phyloP scores from a whole-genome alignment of 2,888 invertebrate genomes.

The Drepana falcataria region DNA sequence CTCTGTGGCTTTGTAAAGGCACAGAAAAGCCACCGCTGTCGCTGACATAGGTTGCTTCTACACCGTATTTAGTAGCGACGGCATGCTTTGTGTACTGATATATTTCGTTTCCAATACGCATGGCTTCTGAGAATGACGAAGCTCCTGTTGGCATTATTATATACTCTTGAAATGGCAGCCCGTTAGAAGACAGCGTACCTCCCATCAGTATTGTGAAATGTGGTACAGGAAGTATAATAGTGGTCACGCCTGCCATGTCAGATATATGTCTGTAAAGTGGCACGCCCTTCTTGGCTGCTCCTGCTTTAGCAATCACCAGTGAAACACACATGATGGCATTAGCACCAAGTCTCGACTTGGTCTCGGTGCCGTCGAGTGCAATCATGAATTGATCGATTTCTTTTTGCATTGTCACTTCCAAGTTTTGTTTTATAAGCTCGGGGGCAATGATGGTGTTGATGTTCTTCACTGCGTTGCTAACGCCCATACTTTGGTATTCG shows the following conservation, averaged over 20 bases:
- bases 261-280: conserved; percentile 95
- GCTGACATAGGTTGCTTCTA: conserved; percentile 95
- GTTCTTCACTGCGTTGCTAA: conserved; percentile 92
- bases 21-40: conserved; percentile 99
- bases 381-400: conserved; percentile 93
- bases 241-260: conserved; percentile 92
- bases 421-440: conserved; percentile 85
- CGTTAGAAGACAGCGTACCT: conserved; percentile 97
- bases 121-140: conserved; percentile 93
- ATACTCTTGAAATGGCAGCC: conserved; percentile 96
- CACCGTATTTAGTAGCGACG: conserved; percentile 92
- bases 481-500: conserved; percentile 95
- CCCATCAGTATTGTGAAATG: conserved; percentile 99
- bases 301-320: conserved; percentile 96
- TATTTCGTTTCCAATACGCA: conserved; percentile 97
- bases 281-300: conserved; percentile 94
- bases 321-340: conserved; percentile 98
- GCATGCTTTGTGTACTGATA: conserved; percentile 96
- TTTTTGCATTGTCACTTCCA: conserved; percentile 94
- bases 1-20: conserved; percentile 95
- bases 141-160: conserved; percentile 96
- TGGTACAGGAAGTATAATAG: conserved; percentile 96
- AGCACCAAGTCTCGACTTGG: conserved; percentile 95
- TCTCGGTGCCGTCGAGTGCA: conserved; percentile 96
- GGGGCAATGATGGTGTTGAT: conserved; percentile 91